These are phyloP conservation scores for Centroberyx gerrardi DNA, from an alignment of 2,797 vertebrate genomes.

Conservation along the genomic window DNA sequence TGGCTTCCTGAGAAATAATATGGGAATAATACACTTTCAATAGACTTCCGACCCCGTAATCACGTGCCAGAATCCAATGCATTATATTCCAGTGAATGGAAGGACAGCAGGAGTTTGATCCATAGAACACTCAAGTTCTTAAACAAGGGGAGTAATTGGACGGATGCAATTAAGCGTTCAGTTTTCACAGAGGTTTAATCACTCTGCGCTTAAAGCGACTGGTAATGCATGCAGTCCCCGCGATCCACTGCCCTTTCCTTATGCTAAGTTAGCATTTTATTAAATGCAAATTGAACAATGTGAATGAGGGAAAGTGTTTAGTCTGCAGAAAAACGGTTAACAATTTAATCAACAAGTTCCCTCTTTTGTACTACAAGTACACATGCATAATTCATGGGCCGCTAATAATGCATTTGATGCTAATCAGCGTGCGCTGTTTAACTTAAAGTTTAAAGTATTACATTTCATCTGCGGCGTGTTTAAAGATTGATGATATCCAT, in stretches of 20 bases:
- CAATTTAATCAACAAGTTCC: conserved; percentile 70
- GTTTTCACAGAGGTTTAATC: conserved; percentile 67
- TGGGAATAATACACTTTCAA: conserved; percentile 59
- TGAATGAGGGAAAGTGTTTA: conserved; percentile 65
- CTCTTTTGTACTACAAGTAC: conserved; percentile 47
- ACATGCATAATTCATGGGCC: conserved; percentile 70
- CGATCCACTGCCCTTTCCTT: conserved; percentile 63
- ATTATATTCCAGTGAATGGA: conserved; percentile 42
- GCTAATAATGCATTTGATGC: conserved; percentile 68
- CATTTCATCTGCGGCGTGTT: conserved; percentile 54
- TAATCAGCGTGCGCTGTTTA: conserved; percentile 59
- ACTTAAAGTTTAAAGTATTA: conserved; percentile 58
- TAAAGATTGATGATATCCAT: conserved; percentile 67
- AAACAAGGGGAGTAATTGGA: conserved; percentile 65
- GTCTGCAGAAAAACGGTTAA: conserved; percentile 72
- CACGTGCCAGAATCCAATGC: conserved; percentile 34
- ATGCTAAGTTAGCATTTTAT: conserved; percentile 76
- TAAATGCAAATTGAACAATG: conserved; percentile 75
- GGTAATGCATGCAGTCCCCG: conserved; percentile 36
- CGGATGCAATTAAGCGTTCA: conserved; percentile 67
- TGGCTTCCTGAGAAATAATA: conserved; percentile 25
- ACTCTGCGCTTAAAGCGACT: conserved; percentile 50
- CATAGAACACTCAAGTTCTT: conserved; percentile 25
- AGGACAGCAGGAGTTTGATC: conserved; percentile 44
- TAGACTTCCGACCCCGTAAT: conserved; percentile 37